phyloP scores from a whole-genome alignment of 2,888 invertebrate genomes.

The Danaus chrysippus region DNA sequence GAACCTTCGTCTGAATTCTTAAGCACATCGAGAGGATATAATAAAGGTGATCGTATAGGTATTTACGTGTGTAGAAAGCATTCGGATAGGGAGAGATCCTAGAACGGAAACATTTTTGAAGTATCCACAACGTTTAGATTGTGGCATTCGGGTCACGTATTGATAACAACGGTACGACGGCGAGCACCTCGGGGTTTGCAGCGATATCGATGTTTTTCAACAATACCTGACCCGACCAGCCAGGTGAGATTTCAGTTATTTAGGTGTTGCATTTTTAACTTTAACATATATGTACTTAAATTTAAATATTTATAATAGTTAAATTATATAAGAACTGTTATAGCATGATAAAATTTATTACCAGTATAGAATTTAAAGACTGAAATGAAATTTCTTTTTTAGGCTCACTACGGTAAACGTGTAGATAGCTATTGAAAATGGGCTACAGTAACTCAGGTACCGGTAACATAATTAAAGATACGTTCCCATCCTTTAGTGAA shows the following conservation, averaged over 20 bases:
- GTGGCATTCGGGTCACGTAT: conserved; percentile 69
- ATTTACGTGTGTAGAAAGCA: conserved; percentile 66
- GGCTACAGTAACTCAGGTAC: too few species aligned
- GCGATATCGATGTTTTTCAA: conserved; percentile 73
- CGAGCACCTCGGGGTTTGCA: conserved; percentile 72
- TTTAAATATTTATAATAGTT: not conserved
- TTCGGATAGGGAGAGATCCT: conserved; percentile 67
- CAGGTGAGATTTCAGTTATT: conserved; percentile 56
- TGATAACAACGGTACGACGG: conserved; percentile 65
- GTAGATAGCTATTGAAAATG: too few species aligned
- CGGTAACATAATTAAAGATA: too few species aligned
- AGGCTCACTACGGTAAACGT: too few species aligned
- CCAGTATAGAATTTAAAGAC: too few species aligned
- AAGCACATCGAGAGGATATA: conserved; percentile 46
- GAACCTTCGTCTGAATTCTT: conserved; percentile 33
- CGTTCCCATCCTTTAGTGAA: too few species aligned
- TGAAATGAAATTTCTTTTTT: too few species aligned
- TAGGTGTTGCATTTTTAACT: conserved; percentile 39
- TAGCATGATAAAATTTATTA: too few species aligned
- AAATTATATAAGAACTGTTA: not conserved
- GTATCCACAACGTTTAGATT: conserved; percentile 62
- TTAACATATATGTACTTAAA: not conserved
- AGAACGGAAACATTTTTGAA: conserved; percentile 72
- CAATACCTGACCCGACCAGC: conserved; percentile 68
- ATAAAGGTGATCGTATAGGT: conserved; percentile 62